Evolutionary conservation across 2,888 invertebrate species (phyloP), one percentile per base, ranked within the genome.

Genomic region (Drosophila prolongata): DNA sequence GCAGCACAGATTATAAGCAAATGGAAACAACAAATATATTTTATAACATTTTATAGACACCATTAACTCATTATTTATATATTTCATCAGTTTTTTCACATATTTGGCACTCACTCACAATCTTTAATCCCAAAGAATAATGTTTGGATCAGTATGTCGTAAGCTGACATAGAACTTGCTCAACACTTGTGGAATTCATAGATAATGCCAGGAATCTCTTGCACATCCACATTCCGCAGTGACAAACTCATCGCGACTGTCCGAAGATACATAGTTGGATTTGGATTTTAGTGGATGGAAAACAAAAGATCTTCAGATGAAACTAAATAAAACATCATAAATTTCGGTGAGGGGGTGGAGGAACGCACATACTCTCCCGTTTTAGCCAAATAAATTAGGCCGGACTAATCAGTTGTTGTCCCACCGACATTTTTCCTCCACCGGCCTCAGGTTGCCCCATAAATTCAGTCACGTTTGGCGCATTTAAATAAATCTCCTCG

Each of bases 391-490:
- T 78, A 77, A 76, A 87, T 80, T 74, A 78, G 47, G 57, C 43
- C 19, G 57, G 50, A 53, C 79, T 75, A 65, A 85, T 72, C 83
- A 85, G 71, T 40, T 61, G 49, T 49, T 49, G 49, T 49, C 42
- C 70, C 49, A 19, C 16, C 35, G 34, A 34, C 11, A 62, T 34
- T 61, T 66, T 57, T 47, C 57, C 61, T 61, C 11, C 44, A 34
- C 8, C 44, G 14, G 67, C 38, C n/a, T 40, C 67, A 34, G 54
- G 44, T 67, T 66, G 67, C 38, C 65, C 35, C 72, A 90, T 90
- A 90, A 90, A 90, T 90, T 89, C 68, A 81, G 91, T 83, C 90
- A 90, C 90, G 91, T 90, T 90, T 80, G 53, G 64, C 56, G 81
- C 80, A 89, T 90, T 90, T 89, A 79, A 78, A 79, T 77, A 72